These are phyloP conservation scores for Antheraea pernyi DNA, from an alignment of 1,140 invertebrate species.

Conservation along the genomic window DNA sequence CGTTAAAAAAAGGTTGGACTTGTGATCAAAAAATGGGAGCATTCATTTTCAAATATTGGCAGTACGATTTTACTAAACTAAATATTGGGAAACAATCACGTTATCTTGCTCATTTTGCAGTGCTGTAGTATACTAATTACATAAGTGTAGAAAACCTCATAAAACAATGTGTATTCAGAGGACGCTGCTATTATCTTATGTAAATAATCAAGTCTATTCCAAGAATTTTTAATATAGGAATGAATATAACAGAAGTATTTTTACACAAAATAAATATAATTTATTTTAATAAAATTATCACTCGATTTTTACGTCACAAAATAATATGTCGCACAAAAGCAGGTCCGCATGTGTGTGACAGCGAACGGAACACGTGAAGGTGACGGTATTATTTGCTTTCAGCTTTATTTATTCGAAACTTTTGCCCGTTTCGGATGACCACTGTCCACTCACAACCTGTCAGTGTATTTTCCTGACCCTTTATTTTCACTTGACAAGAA, in stretches of 20 bases:
- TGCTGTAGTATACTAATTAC: no score
- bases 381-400: slow-evolving; percentile 59
- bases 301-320: slow-evolving; percentile 3
- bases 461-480: slow-evolving; percentile 71
- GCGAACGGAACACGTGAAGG: slow-evolving; percentile 43
- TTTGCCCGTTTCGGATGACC: slow-evolving; percentile 67
- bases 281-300: slow-evolving; percentile 1
- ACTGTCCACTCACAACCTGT: slow-evolving; percentile 72
- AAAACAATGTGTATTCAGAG: no score
- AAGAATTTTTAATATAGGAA: neutral
- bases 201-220: neutral
- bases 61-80: no score
- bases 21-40: no score
- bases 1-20: no score
- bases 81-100: no score
- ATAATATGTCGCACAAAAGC: slow-evolving; percentile 38
- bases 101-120: no score
- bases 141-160: no score
- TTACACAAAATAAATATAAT: neutral
- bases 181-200: no score
- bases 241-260: neutral
- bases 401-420: slow-evolving; percentile 75
- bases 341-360: slow-evolving; percentile 40
- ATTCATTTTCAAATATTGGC: no score
- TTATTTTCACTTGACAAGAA: slow-evolving; percentile 77